Base-by-base conservation (phyloP, 2,888 invertebrate genomes). In the Imbricaverruca yamaguchii region DNA sequence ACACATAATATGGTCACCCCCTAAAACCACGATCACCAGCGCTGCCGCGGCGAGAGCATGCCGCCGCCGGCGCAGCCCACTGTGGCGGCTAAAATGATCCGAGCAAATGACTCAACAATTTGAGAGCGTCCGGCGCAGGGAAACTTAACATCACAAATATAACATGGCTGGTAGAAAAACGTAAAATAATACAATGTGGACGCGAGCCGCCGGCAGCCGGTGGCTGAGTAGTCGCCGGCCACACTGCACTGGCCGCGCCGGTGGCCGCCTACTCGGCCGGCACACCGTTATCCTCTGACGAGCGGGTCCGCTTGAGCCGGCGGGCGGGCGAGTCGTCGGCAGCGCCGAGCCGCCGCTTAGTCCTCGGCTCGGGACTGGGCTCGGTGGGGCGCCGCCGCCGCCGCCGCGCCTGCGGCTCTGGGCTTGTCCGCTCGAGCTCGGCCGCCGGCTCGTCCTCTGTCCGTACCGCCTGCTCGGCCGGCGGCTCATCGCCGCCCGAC, bases 61-160 rank as follows among this genome's bases (percentile, higher is more conserved):
- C 7, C 12, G 39, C 53, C 39, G 69, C 15, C 15, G 0, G 15
- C 53, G 12, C 69, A 53, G 13, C 15, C 69, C 69, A 4, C 69
- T 21, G 12, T 8, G 53, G 15, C 25, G 15, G 69, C 12, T 69
- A 69, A 69, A 67, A 69, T 23, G 25, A 67, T 21, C 9, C 69
- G 69, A 15, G 69, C 39, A 53, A 18, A 53, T 18, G 18, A 15
- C 39, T 15, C 15, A 39, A 53, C n/a, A 7, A n/a, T 53, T 69
- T 18, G 25, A 11, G 69, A 69, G 39, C 18, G 15, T 15, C 39
- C 69, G 13, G 39, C 69, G 9, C n/a, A 39, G n/a, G 21, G 69
- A 69, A 67, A 69, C 69, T 53, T 69, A 69, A 69, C 69, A 69
- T 53, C 67, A 67, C 69, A 18, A 53, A 69, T 69, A 69, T 69